Conservation (phyloP, 2,888 invertebrate species). For the Trichopoda pennipes region DNA sequence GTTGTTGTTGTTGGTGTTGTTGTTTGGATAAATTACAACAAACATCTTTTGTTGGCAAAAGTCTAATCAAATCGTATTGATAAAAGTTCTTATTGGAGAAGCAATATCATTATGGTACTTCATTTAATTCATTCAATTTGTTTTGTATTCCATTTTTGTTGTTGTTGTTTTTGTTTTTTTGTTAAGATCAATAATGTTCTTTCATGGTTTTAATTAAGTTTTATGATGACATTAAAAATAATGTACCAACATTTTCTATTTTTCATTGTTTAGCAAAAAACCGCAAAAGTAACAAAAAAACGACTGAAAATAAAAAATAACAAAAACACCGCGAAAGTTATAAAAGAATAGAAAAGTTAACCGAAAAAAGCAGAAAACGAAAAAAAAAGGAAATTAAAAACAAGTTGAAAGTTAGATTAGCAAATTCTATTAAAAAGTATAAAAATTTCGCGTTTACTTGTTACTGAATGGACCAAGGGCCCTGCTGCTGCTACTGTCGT, state of each 20-base stretch:
- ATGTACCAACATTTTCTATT: conserved; percentile 51
- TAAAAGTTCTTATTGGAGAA: neutral
- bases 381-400: conserved; percentile 2
- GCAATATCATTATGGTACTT: neutral
- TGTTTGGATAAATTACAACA: too few species aligned
- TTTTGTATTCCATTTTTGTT: neutral
- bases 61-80: too few species aligned
- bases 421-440: conserved; percentile 46
- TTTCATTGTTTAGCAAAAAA: conserved; percentile 47
- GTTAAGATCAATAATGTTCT: conserved; percentile 62
- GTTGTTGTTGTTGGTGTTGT: too few species aligned
- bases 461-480: conserved; percentile 8
- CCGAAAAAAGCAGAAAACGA: conserved; percentile 2
- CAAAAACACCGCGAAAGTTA: neutral
- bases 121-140: conserved; percentile 8
- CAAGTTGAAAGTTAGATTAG: conserved; percentile 58
- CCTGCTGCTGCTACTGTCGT: neutral
- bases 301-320: neutral
- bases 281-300: conserved; percentile 34
- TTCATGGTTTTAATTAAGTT: conserved; percentile 60
- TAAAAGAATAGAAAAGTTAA: conserved; percentile 12
- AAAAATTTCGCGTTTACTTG: conserved; percentile 34
- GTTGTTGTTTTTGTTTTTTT: conserved; percentile 2
- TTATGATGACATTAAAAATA: conserved; percentile 61
- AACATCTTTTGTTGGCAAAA: too few species aligned